Base-by-base conservation (phyloP, 2,888 invertebrate genomes). In the Watsonalla cultraria region DNA sequence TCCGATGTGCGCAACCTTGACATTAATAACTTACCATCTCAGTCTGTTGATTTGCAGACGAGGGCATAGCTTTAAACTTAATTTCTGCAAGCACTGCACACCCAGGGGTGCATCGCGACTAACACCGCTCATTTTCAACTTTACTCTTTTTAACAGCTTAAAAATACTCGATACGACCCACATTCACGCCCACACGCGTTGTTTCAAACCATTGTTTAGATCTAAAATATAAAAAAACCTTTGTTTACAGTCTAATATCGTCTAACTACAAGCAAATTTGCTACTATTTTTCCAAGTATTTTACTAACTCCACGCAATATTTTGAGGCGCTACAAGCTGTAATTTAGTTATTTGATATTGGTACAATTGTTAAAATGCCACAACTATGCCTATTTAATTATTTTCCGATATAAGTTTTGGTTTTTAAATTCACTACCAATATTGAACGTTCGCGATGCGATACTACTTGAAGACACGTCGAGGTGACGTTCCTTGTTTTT, bases 61-160 rank as follows among this genome's bases (percentile, higher is more conserved):
- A 5, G 93, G 93, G 66, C 93, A 95, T 53, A 92, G 92, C 65
- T 79, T 90, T 6, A 85, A 83, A 11, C 82, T 90, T 15, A 90
- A 66, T 62, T 81, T 91, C 68, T 94, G 93, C 51, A 95, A 68
- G 37, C 89, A 72, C 65, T 90, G 87, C 8, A 95, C 81, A n/a
- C 95, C 95, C 58, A 93, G 76, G 11, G 96, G 95, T 51, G 94
- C 90, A 56, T 94, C 93, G 61, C 84, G 86, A 54, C 85, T 87
- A 34, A 86, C 85, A 14, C 90, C 90, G 62, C 88, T 92, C 94
- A 94, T 94, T 73, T 83, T 92, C 4, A 68, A 70, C 60, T 67
- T 72, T 58, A 68, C 70, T 61, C 70, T 68, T 51, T 75, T 72
- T 61, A 59, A 62, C 62, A 62, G 65, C 47, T 62, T 54, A 55